Evolutionary conservation across 2,113 vertebrate species (phyloP).

Genomic region (Amia ocellicauda): DNA sequence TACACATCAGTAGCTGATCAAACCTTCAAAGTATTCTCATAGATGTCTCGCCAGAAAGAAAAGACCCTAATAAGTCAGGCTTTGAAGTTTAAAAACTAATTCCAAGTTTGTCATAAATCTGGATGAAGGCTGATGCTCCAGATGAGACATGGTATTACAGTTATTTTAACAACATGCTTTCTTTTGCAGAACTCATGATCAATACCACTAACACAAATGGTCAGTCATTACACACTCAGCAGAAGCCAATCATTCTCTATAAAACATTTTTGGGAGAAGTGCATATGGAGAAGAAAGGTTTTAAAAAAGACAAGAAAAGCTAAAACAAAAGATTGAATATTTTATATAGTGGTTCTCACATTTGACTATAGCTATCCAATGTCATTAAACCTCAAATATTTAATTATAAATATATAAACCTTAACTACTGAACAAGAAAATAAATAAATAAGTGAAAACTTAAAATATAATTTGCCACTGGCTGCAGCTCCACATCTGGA

Average conservation of each 20-base stretch:
- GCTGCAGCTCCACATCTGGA: constrained; percentile 50
- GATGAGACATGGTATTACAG: constrained; percentile 59
- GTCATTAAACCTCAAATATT: too few species aligned
- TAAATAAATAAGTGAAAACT: background rate
- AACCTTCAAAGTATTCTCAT: constrained; percentile 60
- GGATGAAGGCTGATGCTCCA: constrained; percentile 52
- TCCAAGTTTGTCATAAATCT: constrained; percentile 48
- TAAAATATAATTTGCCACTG: background rate
- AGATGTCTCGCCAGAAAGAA: constrained; percentile 48
- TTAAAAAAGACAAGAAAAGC: too few species aligned
- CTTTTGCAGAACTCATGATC: constrained; percentile 45
- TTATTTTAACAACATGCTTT: constrained; percentile 41
- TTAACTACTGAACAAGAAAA: too few species aligned
- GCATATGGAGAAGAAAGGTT: constrained; percentile 1
- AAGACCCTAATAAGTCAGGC: constrained; percentile 57
- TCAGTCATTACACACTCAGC: too few species aligned
- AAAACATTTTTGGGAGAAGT: constrained; percentile 34
- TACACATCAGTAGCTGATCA: constrained; percentile 63
- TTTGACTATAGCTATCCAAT: too few species aligned
- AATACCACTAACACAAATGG: constrained; percentile 29
- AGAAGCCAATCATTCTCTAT: constrained; percentile 33
- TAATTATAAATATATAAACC: too few species aligned
- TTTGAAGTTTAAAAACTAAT: constrained; percentile 53
- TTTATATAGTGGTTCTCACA: too few species aligned
- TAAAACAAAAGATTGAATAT: too few species aligned